Percentiles rank a stretch among this genome's conserved stretches.
These are phyloP conservation scores for Trogon surrucura DNA, from an alignment of 2,113 vertebrate genomes.

Conservation along the genomic window DNA sequence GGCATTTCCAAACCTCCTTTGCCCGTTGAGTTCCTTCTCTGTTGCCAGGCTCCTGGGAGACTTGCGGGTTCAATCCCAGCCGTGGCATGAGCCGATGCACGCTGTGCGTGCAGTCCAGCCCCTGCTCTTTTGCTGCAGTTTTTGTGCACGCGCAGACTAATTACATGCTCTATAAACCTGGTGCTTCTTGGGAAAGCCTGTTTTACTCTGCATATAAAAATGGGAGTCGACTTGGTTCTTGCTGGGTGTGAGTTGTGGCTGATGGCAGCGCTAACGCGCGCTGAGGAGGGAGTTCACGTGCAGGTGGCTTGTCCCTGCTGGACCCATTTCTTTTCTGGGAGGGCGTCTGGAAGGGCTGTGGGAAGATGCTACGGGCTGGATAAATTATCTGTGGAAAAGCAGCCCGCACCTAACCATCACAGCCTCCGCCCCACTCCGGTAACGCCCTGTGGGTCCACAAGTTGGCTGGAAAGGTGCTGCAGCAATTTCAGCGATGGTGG, in stretches of 20 bases:
- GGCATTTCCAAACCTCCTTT: background rate
- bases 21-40: background rate
- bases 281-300: background rate
- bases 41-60: background rate
- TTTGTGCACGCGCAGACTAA: background rate
- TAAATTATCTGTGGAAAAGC: background rate
- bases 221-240: background rate
- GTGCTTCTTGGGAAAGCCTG: background rate
- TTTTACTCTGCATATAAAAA: background rate
- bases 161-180: background rate
- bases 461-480: background rate
- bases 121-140: background rate
- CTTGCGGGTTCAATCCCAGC: background rate
- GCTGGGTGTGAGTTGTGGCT: background rate
- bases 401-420: background rate
- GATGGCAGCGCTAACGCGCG: background rate
- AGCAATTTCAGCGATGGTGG: background rate
- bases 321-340: background rate
- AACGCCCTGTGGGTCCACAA: background rate
- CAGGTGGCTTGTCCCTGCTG: background rate
- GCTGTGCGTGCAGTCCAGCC: fast-evolving
- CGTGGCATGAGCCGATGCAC: background rate
- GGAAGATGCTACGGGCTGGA: background rate
- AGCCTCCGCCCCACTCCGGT: background rate
- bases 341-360: background rate